Evolutionary conservation across 2,113 vertebrate species (phyloP), one percentile per base, ranked within the genome.

Genomic region (Nothocercus julius): DNA sequence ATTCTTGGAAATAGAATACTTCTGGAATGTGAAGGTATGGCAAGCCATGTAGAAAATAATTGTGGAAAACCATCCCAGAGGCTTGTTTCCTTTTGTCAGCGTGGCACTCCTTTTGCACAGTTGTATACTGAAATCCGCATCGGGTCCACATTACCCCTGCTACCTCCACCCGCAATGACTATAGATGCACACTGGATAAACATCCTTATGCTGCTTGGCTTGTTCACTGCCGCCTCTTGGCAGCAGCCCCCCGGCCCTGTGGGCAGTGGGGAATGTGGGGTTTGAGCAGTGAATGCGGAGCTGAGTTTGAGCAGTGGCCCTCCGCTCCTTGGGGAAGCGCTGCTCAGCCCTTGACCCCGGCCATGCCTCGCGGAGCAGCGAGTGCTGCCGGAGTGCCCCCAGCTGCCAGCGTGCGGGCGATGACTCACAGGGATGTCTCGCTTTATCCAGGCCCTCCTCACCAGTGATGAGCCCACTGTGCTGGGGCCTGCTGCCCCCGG

Each of bases 311-410:
- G 66, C 53, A 69, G 54, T 17, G 47, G 45, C 32, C 21, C 59
- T 81, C 74, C 0, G 0, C 58, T 68, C 69, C 58, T 61, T 2
- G 2, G 64, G 51, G 80, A 90, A 5, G 25, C 83, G 22, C 61
- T n/a, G 56, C 83, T 2, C 13, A 1, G 0, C 21, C 47, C 30
- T 61, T 75, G 73, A 68, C 76, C 69, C 72, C 3, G 1, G 6
- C 64, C 61, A 47, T 51, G 81, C 72, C 54, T 62, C 2, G 44
- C 36, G 0, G 3, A 91, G 54, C 3, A 0, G 45, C 7, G 4
- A 77, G 88, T 2, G 44, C 81, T 93, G 7, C 77, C 12, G 49
- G 88, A 94, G 69, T 75, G 82, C 83, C 81, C 83, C 85, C 88
- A 96, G 85, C 76, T 78, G 62, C 58, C 69, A 58, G 76, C 24